Base-by-base conservation (phyloP, 2,797 vertebrate genomes). In the Petrocephalus schoutedeni region DNA sequence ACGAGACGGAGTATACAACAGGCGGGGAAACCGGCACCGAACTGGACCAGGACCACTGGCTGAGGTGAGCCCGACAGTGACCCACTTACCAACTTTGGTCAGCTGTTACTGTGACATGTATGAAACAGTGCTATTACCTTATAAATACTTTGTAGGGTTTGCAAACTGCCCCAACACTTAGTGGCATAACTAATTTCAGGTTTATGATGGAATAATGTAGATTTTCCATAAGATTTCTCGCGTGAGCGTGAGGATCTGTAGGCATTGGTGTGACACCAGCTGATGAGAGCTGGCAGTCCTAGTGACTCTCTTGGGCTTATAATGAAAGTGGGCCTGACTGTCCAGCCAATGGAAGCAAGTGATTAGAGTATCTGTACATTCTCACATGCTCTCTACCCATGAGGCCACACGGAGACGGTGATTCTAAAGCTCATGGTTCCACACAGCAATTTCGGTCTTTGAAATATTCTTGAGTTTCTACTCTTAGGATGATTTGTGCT, bases 1-100 rank as follows among this genome's bases (percentile, higher is more conserved):
- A 93, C 21, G 96, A 97, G 92, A 97, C 95, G 0, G 96, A 96
- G 41, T 97, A 97, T 90, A 96, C 95, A 85, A 96, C 96, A 0
- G 97, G 94, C 0, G 90, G 93, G 86, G 96, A 97, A 88, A 96
- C 96, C 0, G 93, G 94, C 0, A 94, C 96, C 0, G 96, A 97
- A 86, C 91, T 93, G 89, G 94, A 96, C 88, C 88, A 28, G 8
- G 91, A 95, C 8, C 93, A 94, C 23, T 59, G 86, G 80, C 85
- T 89, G 36, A 56, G 85, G 91, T 91, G 88, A 93, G 91, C 53
- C 36, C 53, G 28, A 21, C 71, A 49, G 67, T 10, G 14, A 14
- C 64, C n/a, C n/a, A 23, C n/a, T 5, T 59, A n/a, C 58, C 8
- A 8, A 8, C 21, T 61, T 61, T 23, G 59, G n/a, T 61, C n/a